Conservation (phyloP, 2,113 vertebrate genomes). For the Lipophrys pholis region DNA sequence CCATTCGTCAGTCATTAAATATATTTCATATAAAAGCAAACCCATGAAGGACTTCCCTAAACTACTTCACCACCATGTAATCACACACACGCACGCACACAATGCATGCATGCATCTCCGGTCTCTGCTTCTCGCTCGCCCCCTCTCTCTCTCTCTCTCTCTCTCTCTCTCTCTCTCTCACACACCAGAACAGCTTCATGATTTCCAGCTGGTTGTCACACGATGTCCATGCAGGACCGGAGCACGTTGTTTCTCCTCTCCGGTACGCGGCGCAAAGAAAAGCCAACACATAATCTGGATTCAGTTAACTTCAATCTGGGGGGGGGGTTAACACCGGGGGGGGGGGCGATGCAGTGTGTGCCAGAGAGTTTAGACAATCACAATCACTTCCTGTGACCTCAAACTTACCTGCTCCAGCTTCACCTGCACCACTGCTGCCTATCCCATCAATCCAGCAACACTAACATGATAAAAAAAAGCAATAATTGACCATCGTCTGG, state of each 20-base stretch:
- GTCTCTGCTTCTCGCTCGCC: neutral
- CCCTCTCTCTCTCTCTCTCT: neutral
- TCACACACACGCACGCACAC: constrained; percentile 23
- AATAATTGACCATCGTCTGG: constrained; percentile 34
- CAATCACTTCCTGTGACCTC: constrained; percentile 14
- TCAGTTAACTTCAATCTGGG: neutral
- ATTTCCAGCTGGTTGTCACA: neutral
- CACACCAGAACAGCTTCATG: constrained; percentile 47
- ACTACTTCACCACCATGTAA: constrained; percentile 34
- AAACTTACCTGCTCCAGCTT: constrained; percentile 40
- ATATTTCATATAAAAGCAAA: constrained; percentile 80
- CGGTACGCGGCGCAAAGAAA: constrained; percentile 22
- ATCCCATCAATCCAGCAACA: constrained; percentile 25
- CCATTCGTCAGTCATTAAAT: constrained; percentile 79
- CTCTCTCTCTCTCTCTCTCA: constrained; percentile 6
- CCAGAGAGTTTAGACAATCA: constrained; percentile 44
- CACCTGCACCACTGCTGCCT: constrained; percentile 7
- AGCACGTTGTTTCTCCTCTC: no score
- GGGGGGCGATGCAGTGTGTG: constrained; percentile 6
- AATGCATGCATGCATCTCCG: constrained; percentile 36
- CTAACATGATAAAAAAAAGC: constrained; percentile 38
- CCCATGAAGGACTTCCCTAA: constrained; percentile 40
- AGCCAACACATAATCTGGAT: constrained; percentile 66
- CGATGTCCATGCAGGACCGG: no score
- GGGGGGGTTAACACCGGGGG: constrained; percentile 38